Conservation (phyloP, 2,888 invertebrate genomes). For the Chrysolina haemoptera region DNA sequence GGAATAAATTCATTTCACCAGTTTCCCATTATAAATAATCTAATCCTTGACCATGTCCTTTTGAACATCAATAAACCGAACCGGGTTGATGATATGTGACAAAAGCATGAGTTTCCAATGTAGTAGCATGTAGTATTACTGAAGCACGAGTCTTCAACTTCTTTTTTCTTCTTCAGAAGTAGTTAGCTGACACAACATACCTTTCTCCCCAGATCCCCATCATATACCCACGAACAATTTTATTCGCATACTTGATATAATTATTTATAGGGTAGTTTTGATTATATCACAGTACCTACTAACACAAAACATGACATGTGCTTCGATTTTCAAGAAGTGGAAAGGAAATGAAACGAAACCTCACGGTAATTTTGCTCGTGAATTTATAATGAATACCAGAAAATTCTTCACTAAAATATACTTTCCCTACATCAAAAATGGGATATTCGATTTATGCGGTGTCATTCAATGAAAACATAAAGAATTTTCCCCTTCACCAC, state of each 20-base stretch:
- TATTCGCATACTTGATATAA: background rate
- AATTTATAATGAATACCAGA: background rate
- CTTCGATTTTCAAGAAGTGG: background rate
- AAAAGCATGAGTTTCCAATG: background rate
- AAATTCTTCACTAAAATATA: too few relatives aligned
- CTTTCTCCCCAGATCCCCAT: background rate
- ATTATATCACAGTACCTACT: background rate
- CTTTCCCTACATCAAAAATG: too few relatives aligned
- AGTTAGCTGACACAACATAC: constrained; percentile 7
- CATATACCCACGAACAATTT: background rate
- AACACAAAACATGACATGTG: background rate
- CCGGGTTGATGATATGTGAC: too few relatives aligned
- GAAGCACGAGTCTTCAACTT: constrained; percentile 4
- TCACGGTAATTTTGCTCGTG: background rate
- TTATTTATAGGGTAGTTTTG: background rate
- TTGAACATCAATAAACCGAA: too few relatives aligned
- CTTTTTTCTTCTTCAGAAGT: constrained; percentile 20
- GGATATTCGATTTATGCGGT: too few relatives aligned
- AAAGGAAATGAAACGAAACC: constrained; percentile 5
- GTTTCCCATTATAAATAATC: too few relatives aligned
- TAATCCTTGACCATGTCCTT: too few relatives aligned
- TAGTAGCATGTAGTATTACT: constrained; percentile 3
- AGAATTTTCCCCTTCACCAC: too few relatives aligned
- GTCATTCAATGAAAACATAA: too few relatives aligned
- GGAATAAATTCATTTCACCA: too few relatives aligned